Evolutionary conservation across 2,113 vertebrate genomes (phyloP).

Genomic region (Nibea coibor): DNA sequence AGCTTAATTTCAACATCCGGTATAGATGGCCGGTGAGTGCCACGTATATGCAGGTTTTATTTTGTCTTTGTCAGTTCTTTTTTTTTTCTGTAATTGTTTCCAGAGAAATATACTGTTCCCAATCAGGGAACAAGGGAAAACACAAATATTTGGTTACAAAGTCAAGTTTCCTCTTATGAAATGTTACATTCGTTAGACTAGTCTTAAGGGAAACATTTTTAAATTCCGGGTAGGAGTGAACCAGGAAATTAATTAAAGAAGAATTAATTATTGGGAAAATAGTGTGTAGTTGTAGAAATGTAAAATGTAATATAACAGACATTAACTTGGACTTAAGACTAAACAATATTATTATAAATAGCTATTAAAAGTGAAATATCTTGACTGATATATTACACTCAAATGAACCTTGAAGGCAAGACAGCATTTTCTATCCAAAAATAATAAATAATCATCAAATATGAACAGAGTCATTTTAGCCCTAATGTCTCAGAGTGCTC

Average conservation of each 20-base stretch:
- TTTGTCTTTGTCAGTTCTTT: neutral
- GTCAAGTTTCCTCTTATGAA: neutral
- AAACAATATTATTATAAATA: neutral
- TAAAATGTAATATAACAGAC: neutral
- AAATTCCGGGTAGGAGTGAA: conserved; percentile 86
- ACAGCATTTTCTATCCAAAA: neutral
- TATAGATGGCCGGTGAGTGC: too few relatives aligned
- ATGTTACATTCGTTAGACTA: neutral
- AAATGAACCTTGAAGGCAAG: neutral
- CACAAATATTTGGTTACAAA: neutral
- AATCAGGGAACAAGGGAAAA: neutral
- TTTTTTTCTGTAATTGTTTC: neutral
- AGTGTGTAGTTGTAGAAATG: neutral
- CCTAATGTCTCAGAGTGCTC: neutral
- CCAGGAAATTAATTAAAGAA: conserved; percentile 75
- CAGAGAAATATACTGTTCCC: neutral
- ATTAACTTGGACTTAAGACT: neutral
- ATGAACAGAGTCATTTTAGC: conserved; percentile 4
- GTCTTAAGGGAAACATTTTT: neutral
- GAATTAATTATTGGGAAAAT: neutral
- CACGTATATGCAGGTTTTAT: neutral
- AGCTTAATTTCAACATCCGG: neutral
- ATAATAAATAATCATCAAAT: neutral
- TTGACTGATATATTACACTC: neutral
- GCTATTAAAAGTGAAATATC: neutral